Evolutionary conservation across 2,797 vertebrate species (phyloP), one percentile per base, ranked within the genome.

Genomic region (Hapalemur alaotrensis): DNA sequence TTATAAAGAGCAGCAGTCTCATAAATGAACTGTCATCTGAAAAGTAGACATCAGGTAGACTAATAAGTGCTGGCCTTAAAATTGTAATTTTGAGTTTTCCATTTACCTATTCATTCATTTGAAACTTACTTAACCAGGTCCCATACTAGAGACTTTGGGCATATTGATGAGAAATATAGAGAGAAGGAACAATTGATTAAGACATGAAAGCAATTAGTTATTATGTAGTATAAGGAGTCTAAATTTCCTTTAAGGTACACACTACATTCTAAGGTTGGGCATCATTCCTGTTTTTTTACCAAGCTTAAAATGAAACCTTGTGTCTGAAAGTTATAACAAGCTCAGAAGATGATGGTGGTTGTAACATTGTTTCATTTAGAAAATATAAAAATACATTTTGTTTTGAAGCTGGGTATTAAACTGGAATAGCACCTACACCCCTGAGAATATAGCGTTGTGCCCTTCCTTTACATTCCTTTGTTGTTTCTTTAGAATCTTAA

Each of bases 331-430:
- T 97, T 97, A 96, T 88, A 95, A 94, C 69, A 95, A 95, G 82
- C 69, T 93, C 94, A 96, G 89, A 92, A 96, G 82, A 96, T 96
- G 90, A 93, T 80, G 96, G 97, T 97, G 97, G 95, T 97, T 97
- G 96, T 98, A 97, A 97, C 96, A 97, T 97, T 96, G 94, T 97
- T 97, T 98, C 95, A 97, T 95, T 96, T 97, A 98, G 92, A 97
- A 96, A 92, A 91, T 96, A 97, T 90, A 96, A 97, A 96, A 93
- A 54, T 91, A 97, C 79, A 91, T 95, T 97, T 97, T 97, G 97
- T 95, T 98, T 97, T 93, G 78, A 97, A 96, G 84, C 89, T 98
- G 97, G 97, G 93, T 92, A 79, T 96, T 97, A 96, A 96, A 96
- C 81, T 98, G 97, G 92, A 98, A 80, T 97, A 98, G 92, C 63